Conservation (phyloP, 2,888 invertebrate genomes). For the Entomobrya multifasciata region DNA sequence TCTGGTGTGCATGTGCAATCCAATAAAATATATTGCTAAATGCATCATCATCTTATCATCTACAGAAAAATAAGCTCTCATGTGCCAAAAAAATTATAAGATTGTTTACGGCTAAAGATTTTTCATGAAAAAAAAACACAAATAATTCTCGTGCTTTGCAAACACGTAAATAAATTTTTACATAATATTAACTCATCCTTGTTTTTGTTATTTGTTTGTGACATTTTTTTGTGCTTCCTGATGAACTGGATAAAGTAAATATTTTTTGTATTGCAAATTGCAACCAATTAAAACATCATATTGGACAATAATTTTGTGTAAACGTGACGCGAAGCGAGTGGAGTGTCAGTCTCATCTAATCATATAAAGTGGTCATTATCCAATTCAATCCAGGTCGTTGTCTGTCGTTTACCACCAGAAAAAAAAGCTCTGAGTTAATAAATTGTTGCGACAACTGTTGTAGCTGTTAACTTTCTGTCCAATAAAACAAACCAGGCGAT, state of each 20-base stretch:
- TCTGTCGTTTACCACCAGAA: too few relatives aligned
- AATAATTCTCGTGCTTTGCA: too few relatives aligned
- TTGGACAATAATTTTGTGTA: neutral
- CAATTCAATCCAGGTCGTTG: constrained; percentile 16
- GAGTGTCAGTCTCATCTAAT: neutral
- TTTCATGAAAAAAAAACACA: too few relatives aligned
- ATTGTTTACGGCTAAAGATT: too few relatives aligned
- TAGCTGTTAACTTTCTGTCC: neutral
- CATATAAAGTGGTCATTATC: neutral
- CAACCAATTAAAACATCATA: neutral
- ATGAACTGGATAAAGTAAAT: neutral
- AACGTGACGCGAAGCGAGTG: neutral
- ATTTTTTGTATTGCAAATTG: too few relatives aligned
- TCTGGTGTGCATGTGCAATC: neutral
- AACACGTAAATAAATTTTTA: constrained; percentile 26
- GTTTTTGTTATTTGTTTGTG: constrained; percentile 1
- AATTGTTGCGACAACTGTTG: constrained; percentile 5
- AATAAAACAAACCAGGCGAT: constrained; percentile 30
- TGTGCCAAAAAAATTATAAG: constrained; percentile 26
- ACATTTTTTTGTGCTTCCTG: neutral
- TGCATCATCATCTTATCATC: too few relatives aligned
- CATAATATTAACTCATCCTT: constrained; percentile 17
- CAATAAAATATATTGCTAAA: too few relatives aligned
- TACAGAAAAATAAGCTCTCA: neutral
- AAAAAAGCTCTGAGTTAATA: too few relatives aligned